Percentiles rank a stretch among this genome's conserved stretches.
Evolutionary conservation across 2,113 vertebrate species (phyloP).

Genomic region (Motacilla alba): DNA sequence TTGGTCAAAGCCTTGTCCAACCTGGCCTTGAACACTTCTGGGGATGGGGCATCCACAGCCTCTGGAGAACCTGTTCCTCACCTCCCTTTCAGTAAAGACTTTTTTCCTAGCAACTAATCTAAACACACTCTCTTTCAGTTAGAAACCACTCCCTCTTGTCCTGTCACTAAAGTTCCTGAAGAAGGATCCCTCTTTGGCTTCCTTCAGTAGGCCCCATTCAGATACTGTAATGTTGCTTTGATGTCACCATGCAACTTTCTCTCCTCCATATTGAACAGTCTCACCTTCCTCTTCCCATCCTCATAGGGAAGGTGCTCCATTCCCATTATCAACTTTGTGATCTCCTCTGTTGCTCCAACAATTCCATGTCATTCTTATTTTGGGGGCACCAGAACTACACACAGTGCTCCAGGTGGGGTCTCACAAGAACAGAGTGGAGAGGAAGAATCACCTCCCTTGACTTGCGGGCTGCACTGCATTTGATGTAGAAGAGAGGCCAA

Average conservation of each 20-base stretch:
- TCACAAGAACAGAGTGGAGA: background rate
- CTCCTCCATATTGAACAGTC: background rate
- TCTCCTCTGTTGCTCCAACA: background rate
- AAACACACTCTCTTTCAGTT: too few relatives aligned
- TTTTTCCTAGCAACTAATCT: background rate
- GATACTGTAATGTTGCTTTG: background rate
- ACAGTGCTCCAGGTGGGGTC: background rate
- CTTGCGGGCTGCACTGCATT: background rate
- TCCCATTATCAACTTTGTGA: background rate
- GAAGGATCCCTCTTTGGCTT: background rate
- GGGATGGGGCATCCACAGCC: too few relatives aligned
- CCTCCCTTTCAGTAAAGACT: background rate
- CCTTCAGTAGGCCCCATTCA: background rate
- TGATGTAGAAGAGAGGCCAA: background rate
- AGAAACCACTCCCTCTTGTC: background rate
- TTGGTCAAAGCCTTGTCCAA: background rate
- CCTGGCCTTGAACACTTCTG: background rate
- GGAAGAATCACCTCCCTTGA: background rate
- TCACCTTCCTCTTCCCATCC: too few relatives aligned
- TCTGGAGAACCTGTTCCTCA: background rate
- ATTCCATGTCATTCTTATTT: background rate
- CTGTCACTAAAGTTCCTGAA: background rate
- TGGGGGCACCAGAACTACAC: fast-evolving
- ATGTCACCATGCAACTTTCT: background rate
- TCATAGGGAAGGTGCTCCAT: too few relatives aligned